phyloP scores from a whole-genome alignment of 2,888 invertebrate species.

The Habroteleia sp. region DNA sequence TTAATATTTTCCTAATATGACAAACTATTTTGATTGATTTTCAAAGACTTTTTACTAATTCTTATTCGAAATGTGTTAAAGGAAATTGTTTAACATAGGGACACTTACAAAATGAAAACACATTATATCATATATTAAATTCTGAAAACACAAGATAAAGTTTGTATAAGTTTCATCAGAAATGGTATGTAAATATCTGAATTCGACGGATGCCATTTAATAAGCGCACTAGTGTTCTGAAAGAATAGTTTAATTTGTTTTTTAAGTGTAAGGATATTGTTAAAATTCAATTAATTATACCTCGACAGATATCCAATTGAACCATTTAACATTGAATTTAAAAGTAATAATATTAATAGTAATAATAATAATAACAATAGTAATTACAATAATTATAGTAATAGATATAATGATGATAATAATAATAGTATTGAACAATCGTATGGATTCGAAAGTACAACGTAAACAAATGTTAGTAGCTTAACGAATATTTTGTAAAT shows the following conservation, averaged over 20 bases:
- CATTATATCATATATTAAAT: slow-evolving; percentile 16
- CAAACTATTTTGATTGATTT: background rate
- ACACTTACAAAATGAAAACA: slow-evolving; percentile 20
- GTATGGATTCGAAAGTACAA: slow-evolving; percentile 24
- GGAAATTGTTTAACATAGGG: background rate
- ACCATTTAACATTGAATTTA: too few relatives aligned
- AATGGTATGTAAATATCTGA: slow-evolving; percentile 46
- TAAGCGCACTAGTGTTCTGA: slow-evolving; percentile 43
- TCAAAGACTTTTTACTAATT: background rate
- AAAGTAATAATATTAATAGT: too few relatives aligned
- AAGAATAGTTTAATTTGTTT: slow-evolving; percentile 8
- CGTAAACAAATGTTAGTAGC: slow-evolving; percentile 40
- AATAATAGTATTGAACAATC: background rate
- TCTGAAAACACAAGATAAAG: background rate
- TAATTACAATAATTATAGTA: slow-evolving; percentile 1
- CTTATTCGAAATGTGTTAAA: background rate
- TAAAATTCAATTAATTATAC: slow-evolving; percentile 1
- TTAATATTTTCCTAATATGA: too few relatives aligned
- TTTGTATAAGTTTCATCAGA: slow-evolving; percentile 21
- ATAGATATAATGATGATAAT: slow-evolving; percentile 3
- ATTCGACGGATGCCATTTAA: slow-evolving; percentile 42
- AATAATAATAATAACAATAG: too few relatives aligned
- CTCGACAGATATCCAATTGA: slow-evolving; percentile 24
- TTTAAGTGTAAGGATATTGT: background rate
- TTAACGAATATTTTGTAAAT: slow-evolving; percentile 43